phyloP scores from a whole-genome alignment of 2,888 invertebrate genomes.

The Scotopteryx bipunctaria region DNA sequence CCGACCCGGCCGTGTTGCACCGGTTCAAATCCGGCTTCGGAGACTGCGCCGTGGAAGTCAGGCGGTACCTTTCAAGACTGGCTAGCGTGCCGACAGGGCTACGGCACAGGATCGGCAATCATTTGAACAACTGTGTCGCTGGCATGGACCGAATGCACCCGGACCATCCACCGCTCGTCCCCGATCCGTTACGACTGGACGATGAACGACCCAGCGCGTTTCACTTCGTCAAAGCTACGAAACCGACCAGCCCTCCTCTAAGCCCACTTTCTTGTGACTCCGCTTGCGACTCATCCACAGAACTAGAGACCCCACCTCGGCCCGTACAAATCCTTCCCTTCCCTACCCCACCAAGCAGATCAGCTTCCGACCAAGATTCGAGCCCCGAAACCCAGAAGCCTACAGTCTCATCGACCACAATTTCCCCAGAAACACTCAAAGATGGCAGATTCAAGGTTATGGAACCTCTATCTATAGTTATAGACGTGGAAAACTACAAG shows the following conservation, averaged over 20 bases:
- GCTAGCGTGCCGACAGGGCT: conserved; percentile 85
- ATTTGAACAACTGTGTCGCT: conserved; percentile 85
- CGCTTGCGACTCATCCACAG: conserved; percentile 85
- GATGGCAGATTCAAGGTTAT: conserved; percentile 67
- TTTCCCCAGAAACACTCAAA: conserved; percentile 70
- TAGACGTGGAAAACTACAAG: conserved; percentile 78
- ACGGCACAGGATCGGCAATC: conserved; percentile 85
- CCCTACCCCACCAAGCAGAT: conserved; percentile 84
- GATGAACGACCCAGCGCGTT: conserved; percentile 75
- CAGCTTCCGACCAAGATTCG: conserved; percentile 81
- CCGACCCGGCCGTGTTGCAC: conserved; percentile 92
- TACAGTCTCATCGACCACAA: conserved; percentile 81
- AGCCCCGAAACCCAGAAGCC: conserved; percentile 79
- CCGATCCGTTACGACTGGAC: conserved; percentile 77
- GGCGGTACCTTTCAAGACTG: conserved; percentile 86
- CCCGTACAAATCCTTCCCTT: conserved; percentile 71
- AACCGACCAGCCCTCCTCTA: conserved; percentile 86
- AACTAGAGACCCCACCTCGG: conserved; percentile 79
- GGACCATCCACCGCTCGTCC: conserved; percentile 81
- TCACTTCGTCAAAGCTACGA: conserved; percentile 67
- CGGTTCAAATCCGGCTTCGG: conserved; percentile 94
- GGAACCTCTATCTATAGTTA: conserved; percentile 77
- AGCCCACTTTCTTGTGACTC: conserved; percentile 89
- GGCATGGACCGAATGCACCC: conserved; percentile 73
- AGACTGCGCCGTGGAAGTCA: conserved; percentile 94